Evolutionary conservation across 2,797 vertebrate species (phyloP).

Genomic region (Pyrocephalus nanus): DNA sequence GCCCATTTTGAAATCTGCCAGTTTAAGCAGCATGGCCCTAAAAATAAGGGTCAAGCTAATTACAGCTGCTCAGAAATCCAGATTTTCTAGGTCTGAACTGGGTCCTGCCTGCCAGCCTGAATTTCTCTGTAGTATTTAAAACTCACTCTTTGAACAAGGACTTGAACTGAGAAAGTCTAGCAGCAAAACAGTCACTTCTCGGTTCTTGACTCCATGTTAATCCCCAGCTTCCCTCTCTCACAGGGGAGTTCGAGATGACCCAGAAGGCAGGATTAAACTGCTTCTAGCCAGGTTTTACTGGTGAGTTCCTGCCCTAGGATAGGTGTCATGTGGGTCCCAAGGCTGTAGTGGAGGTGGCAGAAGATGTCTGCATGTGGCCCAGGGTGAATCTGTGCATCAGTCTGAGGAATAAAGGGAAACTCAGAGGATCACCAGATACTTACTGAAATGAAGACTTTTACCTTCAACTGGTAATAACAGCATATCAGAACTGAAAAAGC

Average conservation of each 20-base stretch:
- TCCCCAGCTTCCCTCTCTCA: not conserved
- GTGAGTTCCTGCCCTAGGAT: not conserved
- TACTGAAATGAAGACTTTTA: not conserved
- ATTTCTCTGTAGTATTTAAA: not conserved
- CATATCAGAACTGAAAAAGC: not conserved
- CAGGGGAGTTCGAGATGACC: not conserved
- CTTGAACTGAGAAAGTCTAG: not conserved
- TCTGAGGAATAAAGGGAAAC: not conserved
- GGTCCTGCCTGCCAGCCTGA: not conserved
- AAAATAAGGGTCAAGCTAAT: constrained; percentile 10
- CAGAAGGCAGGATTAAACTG: not conserved
- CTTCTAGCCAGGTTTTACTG: not conserved
- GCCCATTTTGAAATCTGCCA: not conserved
- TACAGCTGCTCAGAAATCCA: constrained; percentile 1
- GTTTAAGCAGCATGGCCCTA: not conserved
- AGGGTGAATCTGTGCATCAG: not conserved
- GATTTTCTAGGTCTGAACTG: constrained; percentile 18
- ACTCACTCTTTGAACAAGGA: not conserved
- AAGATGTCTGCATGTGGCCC: not conserved
- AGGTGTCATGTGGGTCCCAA: not conserved
- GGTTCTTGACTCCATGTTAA: not conserved
- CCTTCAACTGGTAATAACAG: not conserved
- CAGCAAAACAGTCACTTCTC: not conserved
- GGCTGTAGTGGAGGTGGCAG: not conserved
- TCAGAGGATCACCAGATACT: not conserved